Evolutionary conservation across 2,797 vertebrate species (phyloP).

Genomic region (Lemur catta): DNA sequence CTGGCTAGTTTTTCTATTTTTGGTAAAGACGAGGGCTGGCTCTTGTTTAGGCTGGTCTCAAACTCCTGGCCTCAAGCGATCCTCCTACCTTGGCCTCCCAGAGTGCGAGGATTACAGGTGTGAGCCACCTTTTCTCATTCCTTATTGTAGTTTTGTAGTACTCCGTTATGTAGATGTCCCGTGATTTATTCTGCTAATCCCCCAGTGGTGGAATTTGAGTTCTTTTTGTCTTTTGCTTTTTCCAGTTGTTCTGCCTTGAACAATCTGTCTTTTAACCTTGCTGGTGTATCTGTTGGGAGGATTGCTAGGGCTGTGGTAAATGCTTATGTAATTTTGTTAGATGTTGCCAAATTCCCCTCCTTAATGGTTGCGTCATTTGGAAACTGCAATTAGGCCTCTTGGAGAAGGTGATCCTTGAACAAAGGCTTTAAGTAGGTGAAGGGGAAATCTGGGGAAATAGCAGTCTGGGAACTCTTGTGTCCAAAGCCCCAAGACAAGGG

Average conservation of each 20-base stretch:
- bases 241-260: accelerated
- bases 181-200: background rate
- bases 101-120: background rate
- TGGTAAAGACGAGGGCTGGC: background rate
- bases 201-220: background rate
- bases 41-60: background rate
- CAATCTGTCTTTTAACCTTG: background rate
- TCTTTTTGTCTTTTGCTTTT: background rate
- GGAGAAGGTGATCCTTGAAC: background rate
- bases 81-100: background rate
- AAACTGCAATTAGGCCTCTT: background rate
- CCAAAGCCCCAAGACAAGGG: no score
- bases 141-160: no score
- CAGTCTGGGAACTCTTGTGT: accelerated
- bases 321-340: background rate
- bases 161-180: accelerated
- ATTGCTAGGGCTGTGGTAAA: background rate
- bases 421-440: background rate
- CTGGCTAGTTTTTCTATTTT: background rate
- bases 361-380: background rate
- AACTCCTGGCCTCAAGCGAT: background rate
- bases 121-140: no score
- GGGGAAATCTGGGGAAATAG: background rate
- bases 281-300: background rate
- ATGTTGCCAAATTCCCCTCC: background rate